These are phyloP conservation scores for Bembecia ichneumoniformis DNA, from an alignment of 2,888 invertebrate species.

Conservation along the genomic window DNA sequence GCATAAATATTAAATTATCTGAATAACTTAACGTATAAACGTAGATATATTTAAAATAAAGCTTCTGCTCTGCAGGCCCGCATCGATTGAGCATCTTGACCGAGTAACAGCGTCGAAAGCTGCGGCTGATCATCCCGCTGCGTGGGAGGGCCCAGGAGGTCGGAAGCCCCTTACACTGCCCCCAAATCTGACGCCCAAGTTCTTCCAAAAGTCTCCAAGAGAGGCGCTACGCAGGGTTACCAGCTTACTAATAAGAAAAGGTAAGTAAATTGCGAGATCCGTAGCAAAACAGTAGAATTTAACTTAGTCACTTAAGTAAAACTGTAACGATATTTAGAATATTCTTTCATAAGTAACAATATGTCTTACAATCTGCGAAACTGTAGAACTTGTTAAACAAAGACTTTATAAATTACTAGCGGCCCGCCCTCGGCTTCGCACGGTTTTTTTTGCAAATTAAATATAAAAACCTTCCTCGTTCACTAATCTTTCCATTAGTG, in stretches of 20 bases:
- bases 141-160: constrained; percentile 66
- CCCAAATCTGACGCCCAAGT: constrained; percentile 90
- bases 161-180: constrained; percentile 89
- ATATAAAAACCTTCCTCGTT: too few relatives aligned
- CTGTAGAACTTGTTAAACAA: too few relatives aligned
- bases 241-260: constrained; percentile 89
- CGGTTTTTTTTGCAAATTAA: too few relatives aligned
- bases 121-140: constrained; percentile 64
- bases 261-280: constrained; percentile 52
- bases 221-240: constrained; percentile 90
- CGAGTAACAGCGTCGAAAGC: constrained; percentile 73
- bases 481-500: too few relatives aligned
- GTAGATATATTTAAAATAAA: not conserved
- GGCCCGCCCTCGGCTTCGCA: too few relatives aligned
- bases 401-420: too few relatives aligned
- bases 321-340: too few relatives aligned
- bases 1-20: not conserved
- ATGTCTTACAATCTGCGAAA: too few relatives aligned
- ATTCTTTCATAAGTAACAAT: too few relatives aligned
- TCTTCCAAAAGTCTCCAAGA: constrained; percentile 89
- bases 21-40: not conserved
- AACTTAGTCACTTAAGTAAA: too few relatives aligned
- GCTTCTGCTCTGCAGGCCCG: constrained; percentile 70
- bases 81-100: constrained; percentile 88
- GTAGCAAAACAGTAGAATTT: too few relatives aligned